Percentiles rank a stretch among this genome's conserved stretches.
Evolutionary conservation across 92 coral and sea anemone species (phyloP).

Genomic region (Porites divaricata): DNA sequence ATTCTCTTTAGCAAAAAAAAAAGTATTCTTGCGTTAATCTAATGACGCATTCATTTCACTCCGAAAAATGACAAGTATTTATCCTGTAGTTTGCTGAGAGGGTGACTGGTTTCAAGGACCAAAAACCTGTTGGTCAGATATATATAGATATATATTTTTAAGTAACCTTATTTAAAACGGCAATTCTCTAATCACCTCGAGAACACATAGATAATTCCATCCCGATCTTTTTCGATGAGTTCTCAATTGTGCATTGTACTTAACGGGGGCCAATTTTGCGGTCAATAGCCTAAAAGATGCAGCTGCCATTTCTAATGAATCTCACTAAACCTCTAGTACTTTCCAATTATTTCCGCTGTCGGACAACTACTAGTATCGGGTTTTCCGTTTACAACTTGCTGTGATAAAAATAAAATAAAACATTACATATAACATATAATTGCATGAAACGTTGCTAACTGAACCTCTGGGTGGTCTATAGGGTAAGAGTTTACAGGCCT

Average conservation of each 20-base stretch:
- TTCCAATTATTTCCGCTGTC: constrained; percentile 21
- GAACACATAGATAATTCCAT: neutral
- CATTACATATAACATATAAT: neutral
- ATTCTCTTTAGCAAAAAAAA: too few species aligned
- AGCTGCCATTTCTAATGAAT: constrained; percentile 79
- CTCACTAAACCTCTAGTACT: constrained; percentile 4
- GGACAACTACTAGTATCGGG: constrained; percentile 36
- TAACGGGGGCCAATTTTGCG: constrained; percentile 45
- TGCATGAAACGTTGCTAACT: constrained; percentile 3
- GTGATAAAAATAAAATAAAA: constrained; percentile 24
- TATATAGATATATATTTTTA: too few species aligned
- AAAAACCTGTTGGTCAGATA: too few species aligned
- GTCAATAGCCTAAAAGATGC: constrained; percentile 65
- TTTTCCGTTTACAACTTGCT: constrained; percentile 16
- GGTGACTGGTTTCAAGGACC: too few species aligned
- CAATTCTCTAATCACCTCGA: too few species aligned
- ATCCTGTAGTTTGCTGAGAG: too few species aligned
- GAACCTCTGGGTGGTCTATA: constrained; percentile 6
- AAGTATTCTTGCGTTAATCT: neutral
- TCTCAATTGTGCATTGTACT: constrained; percentile 35
- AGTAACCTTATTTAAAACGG: too few species aligned
- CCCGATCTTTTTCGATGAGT: constrained; percentile 16
- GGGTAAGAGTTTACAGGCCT: too few species aligned
- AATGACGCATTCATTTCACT: neutral
- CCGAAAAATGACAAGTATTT: too few species aligned